Base-by-base conservation (phyloP, 1,140 invertebrate species). In the Drosophila insularis region DNA sequence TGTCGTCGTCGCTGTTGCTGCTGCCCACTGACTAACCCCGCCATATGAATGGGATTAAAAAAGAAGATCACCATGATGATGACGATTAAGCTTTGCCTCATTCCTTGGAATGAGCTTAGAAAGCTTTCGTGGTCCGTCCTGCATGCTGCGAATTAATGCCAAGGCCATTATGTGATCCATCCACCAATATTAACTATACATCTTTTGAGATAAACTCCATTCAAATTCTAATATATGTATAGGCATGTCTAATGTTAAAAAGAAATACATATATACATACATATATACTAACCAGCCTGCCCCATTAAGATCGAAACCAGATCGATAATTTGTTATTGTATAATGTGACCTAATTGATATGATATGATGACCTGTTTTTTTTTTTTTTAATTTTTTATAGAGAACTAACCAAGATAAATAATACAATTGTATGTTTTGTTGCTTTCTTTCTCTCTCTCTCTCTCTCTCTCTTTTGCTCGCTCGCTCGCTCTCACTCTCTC, bases 401-500 rank as follows among this genome's bases (percentile, higher is more conserved):
- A 67, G 66, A 14, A 86, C 82, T 86, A 86, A 86, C 71, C 75
- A 27, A 27, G 50, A 71, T 6, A 55, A 80, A 69, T 85, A 85
- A 85, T 76, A 76, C 66, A 87, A 75, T 87, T 87, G 82, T 87
- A 70, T 82, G 81, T 86, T 85, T 74, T 86, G 82, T 79, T 86
- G 82, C 79, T 76, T 77, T 70, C 40, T 72, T 35, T 68, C 35
- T 73, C 23, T 84, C 66, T 84, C 70, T 84, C 53, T 86, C 56
- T 81, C 53, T 87, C 27, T 89, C 58, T 81, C 39, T 68, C 60
- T 68, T 21, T 63, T 46, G 67, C 56, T 50, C 43, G 7, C 17
- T 19, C 43, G 17, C 43, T 81, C 53, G 62, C 63, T 69, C 43
- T 55, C 60, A 61, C 56, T 32, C 43, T 2, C 43, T 3, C 17